Evolutionary conservation across 2,797 vertebrate species (phyloP).

Genomic region (Brachyalestes nurse): DNA sequence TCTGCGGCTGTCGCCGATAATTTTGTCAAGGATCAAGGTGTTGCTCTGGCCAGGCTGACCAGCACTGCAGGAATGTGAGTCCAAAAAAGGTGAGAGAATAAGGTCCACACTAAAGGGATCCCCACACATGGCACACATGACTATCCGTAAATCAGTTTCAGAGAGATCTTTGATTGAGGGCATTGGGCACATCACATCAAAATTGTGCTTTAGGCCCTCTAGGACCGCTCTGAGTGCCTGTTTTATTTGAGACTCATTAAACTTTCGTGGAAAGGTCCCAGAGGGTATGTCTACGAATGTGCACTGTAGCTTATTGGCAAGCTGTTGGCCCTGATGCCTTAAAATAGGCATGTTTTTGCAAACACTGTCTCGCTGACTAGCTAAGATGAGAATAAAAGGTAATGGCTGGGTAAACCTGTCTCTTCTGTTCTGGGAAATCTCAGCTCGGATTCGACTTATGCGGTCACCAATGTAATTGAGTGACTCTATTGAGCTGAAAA

Average conservation of each 20-base stretch:
- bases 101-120: constrained; percentile 98
- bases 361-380: constrained; percentile 92
- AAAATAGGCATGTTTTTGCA: constrained; percentile 97
- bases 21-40: constrained; percentile 96
- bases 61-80: constrained; percentile 95
- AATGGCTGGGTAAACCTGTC: constrained; percentile 90
- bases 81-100: constrained; percentile 97
- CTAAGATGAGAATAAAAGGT: constrained; percentile 95
- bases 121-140: constrained; percentile 99
- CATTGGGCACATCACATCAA: constrained; percentile 89
- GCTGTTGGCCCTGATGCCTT: constrained; percentile 95
- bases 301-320: constrained; percentile 98
- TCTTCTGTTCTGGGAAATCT: constrained; percentile 90
- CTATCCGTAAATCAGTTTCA: constrained; percentile 94
- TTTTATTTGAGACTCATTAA: constrained; percentile 96
- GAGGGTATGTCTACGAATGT: constrained; percentile 95
- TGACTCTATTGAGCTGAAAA: constrained; percentile 97
- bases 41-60: constrained; percentile 96
- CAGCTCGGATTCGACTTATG: constrained; percentile 92
- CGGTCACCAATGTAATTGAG: constrained; percentile 95
- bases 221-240: constrained; percentile 93
- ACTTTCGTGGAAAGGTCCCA: constrained; percentile 93
- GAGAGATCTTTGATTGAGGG: constrained; percentile 96
- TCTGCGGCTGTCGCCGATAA: constrained; percentile 92
- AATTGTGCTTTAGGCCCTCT: constrained; percentile 94